Evolutionary conservation across 2,888 invertebrate species (phyloP), one percentile per base, ranked within the genome.

Genomic region (Tromatobia lineatoria): DNA sequence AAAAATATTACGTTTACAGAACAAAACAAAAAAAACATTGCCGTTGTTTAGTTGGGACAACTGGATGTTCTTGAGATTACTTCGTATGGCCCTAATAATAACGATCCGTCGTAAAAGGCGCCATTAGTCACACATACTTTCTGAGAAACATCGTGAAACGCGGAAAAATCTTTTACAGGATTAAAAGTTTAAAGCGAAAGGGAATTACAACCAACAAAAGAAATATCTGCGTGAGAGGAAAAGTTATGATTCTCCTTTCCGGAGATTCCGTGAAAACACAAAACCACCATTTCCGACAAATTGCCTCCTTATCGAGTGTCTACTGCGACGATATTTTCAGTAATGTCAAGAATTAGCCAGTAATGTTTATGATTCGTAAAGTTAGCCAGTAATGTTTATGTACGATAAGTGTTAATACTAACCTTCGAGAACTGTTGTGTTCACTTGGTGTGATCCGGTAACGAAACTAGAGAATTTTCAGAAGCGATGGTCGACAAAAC

Each of bases 401-500:
- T 15, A 18, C 11, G 13, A 15, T 42, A 15, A 61, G 45, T 59
- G 34, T 11, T 18, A n/a, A 45, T 71, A 79, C 52, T 78, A 73
- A 88, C 86, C 87, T 77, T 88, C 23, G 75, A 57, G 29, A 47
- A 61, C 23, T 73, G 29, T 66, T 66, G 52, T 67, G 10, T 52
- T 59, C 61, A 66, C 42, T 52, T 66, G 23, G 57, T 23, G 23
- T n/a, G 52, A 8, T 29, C 4, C 50, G 29, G 13, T n/a, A 25
- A 11, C 50, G 34, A 78, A 79, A 71, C 71, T 29, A 59, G 82
- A 79, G 42, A 71, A 86, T 81, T 88, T 83, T 52, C 25, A 42
- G 66, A n/a, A 74, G 67, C 82, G 86, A 71, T 78, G 61, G 78
- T 76, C 78, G 74, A 82, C 76, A 78, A 76, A 87, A 85, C 45